Evolutionary conservation across 2,888 invertebrate genomes (phyloP), one percentile per base, ranked within the genome.

Genomic region (Ophion ellenae): DNA sequence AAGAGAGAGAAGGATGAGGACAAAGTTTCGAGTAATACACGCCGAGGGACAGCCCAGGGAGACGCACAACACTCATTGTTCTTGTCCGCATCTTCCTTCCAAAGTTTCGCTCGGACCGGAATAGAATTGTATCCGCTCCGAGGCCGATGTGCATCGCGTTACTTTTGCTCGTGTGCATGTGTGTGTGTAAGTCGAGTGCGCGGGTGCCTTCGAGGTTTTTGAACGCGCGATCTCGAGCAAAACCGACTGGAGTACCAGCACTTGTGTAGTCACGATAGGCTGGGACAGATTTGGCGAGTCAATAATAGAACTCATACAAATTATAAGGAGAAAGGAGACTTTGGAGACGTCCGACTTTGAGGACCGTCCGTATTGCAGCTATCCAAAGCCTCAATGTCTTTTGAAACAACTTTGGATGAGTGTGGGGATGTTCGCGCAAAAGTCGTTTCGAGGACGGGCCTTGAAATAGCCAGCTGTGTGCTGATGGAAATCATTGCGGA

Each of bases 41-140:
- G 75, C 77, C 57, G 69, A 84, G 86, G 70, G 77, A 88, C 28
- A 70, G 24, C 70, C 17, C 64, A 36, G 6, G 28, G 57, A 20
- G 47, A 87, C 45, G n/a, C 89, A 87, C 86, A 90, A 90, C 89
- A 90, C 91, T 93, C 93, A 93, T 93, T 93, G 93, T 93, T 93
- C 93, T 92, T 93, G 90, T 92, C 86, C 83, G 70, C 89, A 67
- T 89, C 91, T 91, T 88, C 89, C 90, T 59, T 14, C 32, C 57
- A 64, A 76, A 81, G 20, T 75, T 89, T 89, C 87, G 89, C 87
- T 88, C 85, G 89, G 89, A 90, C 93, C 90, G 91, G 93, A 93
- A 93, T 93, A 93, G 93, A 92, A 92, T 90, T 91, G 90, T 90
- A 90, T 90, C 87, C 89, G 86, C 81, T 83, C 71, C 45, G 47